phyloP scores from a whole-genome alignment of 1,140 invertebrate species.

The Drosophila arizonae region DNA sequence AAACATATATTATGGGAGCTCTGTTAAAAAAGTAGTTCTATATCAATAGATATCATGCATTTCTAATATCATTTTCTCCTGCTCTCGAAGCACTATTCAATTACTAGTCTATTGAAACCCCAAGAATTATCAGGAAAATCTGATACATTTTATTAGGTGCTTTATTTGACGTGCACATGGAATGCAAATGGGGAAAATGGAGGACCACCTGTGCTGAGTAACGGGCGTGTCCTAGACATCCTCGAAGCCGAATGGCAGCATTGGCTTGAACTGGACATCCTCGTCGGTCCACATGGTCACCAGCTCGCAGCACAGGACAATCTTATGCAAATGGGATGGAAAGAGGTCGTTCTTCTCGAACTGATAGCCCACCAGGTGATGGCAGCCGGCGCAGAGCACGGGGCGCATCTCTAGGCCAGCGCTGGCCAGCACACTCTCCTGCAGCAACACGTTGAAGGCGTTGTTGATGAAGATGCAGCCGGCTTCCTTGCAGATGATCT shows the following conservation, averaged over 20 bases:
- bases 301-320: conserved; percentile 2
- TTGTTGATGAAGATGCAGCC: conserved; percentile 14
- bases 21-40: too few species aligned
- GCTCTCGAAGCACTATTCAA: too few species aligned
- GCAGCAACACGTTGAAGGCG: background rate
- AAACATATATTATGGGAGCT: too few species aligned
- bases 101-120: too few species aligned
- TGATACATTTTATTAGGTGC: background rate
- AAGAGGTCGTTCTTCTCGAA: conserved; percentile 22
- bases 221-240: background rate
- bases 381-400: conserved; percentile 1
- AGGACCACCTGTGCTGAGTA: background rate
- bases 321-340: background rate
- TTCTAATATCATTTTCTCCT: too few species aligned
- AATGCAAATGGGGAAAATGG: background rate
- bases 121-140: background rate
- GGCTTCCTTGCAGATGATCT: background rate
- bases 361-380: conserved; percentile 6
- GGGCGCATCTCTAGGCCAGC: conserved; percentile 9
- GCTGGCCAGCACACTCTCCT: background rate
- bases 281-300: background rate
- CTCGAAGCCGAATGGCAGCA: conserved; percentile 1
- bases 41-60: too few species aligned
- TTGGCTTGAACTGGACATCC: background rate
- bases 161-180: background rate